These are phyloP conservation scores for Catostylus mosaicus DNA, from an alignment of 30 jellyfish, hydroid and myxozoan genomes.

Conservation along the genomic window DNA sequence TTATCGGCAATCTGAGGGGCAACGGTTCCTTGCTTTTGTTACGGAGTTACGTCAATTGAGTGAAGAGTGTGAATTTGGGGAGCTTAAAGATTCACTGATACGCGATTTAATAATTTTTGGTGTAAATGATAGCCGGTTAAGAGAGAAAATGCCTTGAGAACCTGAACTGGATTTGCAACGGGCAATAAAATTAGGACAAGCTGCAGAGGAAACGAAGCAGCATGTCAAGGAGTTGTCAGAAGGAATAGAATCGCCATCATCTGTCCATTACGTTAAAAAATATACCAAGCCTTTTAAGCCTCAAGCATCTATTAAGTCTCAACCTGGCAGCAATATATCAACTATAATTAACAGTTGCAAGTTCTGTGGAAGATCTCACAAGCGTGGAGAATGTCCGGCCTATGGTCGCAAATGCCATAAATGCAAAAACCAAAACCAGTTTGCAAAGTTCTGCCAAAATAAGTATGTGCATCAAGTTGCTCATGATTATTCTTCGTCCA, in stretches of 20 bases:
- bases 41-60: conserved; percentile 53
- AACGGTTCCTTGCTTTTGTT: conserved; percentile 47
- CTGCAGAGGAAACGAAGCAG: conserved; percentile 55
- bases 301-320: background rate
- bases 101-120: conserved; percentile 46
- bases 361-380: background rate
- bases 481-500: too few relatives aligned
- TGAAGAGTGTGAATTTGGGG: conserved; percentile 58
- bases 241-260: background rate
- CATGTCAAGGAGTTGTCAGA: background rate
- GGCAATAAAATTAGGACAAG: conserved; percentile 54
- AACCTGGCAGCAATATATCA: background rate
- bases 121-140: conserved; percentile 15
- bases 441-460: too few relatives aligned
- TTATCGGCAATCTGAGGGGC: conserved; percentile 46
- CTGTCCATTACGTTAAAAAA: background rate
- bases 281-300: background rate
- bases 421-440: too few relatives aligned
- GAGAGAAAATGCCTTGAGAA: conserved; percentile 37
- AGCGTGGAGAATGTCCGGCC: too few relatives aligned
- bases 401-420: too few relatives aligned
- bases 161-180: conserved; percentile 37
- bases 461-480: too few relatives aligned
- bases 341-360: background rate
- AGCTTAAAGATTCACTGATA: conserved; percentile 32